Percentiles rank a stretch among this genome's conserved stretches.
Evolutionary conservation across 1,140 invertebrate genomes (phyloP).

Genomic region (Chymomyza costata): DNA sequence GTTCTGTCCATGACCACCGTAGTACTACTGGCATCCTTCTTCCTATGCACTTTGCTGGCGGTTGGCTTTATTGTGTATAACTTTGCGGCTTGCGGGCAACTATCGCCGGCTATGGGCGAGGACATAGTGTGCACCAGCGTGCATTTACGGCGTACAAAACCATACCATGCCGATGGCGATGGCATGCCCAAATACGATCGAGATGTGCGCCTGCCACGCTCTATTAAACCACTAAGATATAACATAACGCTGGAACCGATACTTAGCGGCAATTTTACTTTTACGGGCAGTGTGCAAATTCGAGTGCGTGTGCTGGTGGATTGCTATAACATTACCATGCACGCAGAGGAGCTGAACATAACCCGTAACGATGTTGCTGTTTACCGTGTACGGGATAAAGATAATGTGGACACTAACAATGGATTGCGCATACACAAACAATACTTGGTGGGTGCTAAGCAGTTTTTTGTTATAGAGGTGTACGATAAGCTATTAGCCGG

Average conservation of each 20-base stretch:
- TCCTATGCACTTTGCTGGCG: slow-evolving; percentile 68
- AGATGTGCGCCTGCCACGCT: slow-evolving; percentile 82
- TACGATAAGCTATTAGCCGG: slow-evolving; percentile 78
- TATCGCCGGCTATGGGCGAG: slow-evolving; percentile 55
- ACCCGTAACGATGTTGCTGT: slow-evolving; percentile 77
- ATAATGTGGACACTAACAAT: slow-evolving; percentile 27
- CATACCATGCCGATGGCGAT: slow-evolving; percentile 41
- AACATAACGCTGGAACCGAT: slow-evolving; percentile 83
- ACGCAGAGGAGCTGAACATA: slow-evolving; percentile 83
- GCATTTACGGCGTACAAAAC: slow-evolving; percentile 64
- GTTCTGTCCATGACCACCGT: slow-evolving; percentile 57
- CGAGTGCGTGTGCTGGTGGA: slow-evolving; percentile 80
- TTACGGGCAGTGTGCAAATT: slow-evolving; percentile 83
- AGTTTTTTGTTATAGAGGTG: slow-evolving; percentile 85
- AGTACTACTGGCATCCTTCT: slow-evolving; percentile 52
- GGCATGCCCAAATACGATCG: slow-evolving; percentile 57
- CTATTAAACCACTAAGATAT: slow-evolving; percentile 82
- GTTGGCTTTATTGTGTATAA: slow-evolving; percentile 83
- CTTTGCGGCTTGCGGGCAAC: slow-evolving; percentile 80
- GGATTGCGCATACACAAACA: slow-evolving; percentile 76
- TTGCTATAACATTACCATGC: slow-evolving; percentile 85
- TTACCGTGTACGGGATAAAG: slow-evolving; percentile 35
- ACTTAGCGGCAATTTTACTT: slow-evolving; percentile 86
- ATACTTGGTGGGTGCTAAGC: slow-evolving; percentile 78
- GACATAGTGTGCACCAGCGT: slow-evolving; percentile 75